Conservation (phyloP, 2,888 invertebrate genomes). For the Eristalis arbustorum region DNA sequence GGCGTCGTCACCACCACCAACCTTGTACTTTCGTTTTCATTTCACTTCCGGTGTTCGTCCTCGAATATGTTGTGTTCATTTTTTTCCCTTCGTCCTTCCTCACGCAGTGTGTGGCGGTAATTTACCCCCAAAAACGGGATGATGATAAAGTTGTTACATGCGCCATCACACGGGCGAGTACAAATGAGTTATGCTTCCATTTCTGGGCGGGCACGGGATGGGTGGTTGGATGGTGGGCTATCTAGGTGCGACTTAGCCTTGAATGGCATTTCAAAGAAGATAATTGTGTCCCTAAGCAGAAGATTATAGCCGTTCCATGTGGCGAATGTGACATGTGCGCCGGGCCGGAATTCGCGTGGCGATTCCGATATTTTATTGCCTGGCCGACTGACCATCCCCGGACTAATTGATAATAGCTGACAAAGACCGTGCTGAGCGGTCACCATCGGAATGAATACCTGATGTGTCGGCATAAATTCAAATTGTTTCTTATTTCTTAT, state of each 20-base stretch:
- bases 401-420: conserved; percentile 28
- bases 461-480: conserved; percentile 50
- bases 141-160: conserved; percentile 56
- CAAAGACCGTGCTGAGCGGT: neutral
- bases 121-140: conserved; percentile 5
- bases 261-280: conserved; percentile 51
- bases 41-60: neutral
- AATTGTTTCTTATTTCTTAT: neutral
- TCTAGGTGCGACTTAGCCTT: conserved; percentile 52
- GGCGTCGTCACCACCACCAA: neutral
- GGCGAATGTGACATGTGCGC: neutral
- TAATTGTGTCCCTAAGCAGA: conserved; percentile 56
- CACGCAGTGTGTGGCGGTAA: conserved; percentile 19
- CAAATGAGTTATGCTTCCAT: conserved; percentile 61
- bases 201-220: neutral
- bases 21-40: conserved; percentile 10
- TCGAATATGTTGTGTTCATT: neutral
- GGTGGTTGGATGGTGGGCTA: neutral
- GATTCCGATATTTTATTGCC: conserved; percentile 35
- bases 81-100: neutral
- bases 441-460: conserved; percentile 31
- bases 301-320: conserved; percentile 63
- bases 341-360: neutral
- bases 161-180: conserved; percentile 48
- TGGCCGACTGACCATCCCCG: conserved; percentile 36